These are phyloP conservation scores for Lasaia peninsularis DNA, from an alignment of 1,140 invertebrate genomes.

Conservation along the genomic window DNA sequence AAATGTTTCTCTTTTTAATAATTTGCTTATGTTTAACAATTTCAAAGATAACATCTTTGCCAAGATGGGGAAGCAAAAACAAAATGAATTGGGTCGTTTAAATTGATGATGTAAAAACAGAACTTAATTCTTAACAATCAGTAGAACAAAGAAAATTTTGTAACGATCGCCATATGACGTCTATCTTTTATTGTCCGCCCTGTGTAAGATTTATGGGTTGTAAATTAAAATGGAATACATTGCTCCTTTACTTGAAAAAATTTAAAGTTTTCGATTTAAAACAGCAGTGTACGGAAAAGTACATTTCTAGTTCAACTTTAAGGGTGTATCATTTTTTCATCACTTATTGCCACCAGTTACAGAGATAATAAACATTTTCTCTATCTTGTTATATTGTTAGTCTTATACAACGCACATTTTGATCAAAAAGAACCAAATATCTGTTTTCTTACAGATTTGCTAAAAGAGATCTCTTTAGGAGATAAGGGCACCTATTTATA, in stretches of 20 bases:
- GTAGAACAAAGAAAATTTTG: constrained; percentile 64
- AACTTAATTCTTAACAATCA: constrained; percentile 48
- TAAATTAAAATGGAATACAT: constrained; percentile 31
- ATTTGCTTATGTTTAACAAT: too few relatives aligned
- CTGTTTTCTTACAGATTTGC: too few relatives aligned
- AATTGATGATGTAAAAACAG: constrained; percentile 48
- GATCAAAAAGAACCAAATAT: too few relatives aligned
- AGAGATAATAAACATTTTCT: not conserved
- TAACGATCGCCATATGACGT: constrained; percentile 68
- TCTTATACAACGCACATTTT: too few relatives aligned
- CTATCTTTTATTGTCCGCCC: constrained; percentile 39
- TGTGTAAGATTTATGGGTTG: constrained; percentile 41
- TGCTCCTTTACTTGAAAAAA: constrained; percentile 18
- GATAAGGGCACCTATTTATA: too few relatives aligned
- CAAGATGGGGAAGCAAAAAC: constrained; percentile 4
- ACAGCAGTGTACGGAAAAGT: not conserved
- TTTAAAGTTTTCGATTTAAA: not conserved
- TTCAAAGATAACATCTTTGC: not conserved
- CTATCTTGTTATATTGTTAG: not conserved
- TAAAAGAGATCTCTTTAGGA: too few relatives aligned
- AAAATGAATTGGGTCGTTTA: constrained; percentile 19
- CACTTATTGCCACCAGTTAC: not conserved
- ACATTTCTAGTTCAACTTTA: not conserved
- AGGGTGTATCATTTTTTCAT: not conserved
- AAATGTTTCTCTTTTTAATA: too few relatives aligned